Percentiles rank a stretch among this genome's conserved stretches.
phyloP scores from a whole-genome alignment of 1,140 invertebrate species.

The Rhopalosiphum padi region DNA sequence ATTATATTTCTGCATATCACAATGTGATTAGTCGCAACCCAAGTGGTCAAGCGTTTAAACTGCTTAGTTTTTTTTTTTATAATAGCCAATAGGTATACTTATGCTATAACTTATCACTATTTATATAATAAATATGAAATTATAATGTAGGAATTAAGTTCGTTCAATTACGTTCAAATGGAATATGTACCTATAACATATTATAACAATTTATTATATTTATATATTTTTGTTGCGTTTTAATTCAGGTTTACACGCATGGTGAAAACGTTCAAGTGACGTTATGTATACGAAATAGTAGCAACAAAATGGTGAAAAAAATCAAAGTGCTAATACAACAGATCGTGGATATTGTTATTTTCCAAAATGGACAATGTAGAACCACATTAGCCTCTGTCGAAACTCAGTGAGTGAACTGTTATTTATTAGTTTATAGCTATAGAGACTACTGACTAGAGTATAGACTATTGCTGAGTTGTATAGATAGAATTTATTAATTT shows the following conservation, averaged over 20 bases:
- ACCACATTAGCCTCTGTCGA: constrained; percentile 92
- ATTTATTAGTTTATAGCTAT: background rate
- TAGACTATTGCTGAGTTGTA: background rate
- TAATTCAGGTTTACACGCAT: constrained; percentile 88
- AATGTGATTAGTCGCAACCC: background rate
- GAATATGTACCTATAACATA: background rate
- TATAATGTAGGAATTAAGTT: background rate
- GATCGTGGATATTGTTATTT: constrained; percentile 96
- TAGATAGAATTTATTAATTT: background rate
- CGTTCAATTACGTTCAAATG: background rate
- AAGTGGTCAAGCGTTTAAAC: too few species aligned
- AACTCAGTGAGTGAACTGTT: constrained; percentile 76
- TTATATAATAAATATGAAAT: background rate
- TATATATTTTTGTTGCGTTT: background rate
- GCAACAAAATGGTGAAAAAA: constrained; percentile 98
- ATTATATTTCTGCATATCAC: background rate
- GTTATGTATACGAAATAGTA: constrained; percentile 94
- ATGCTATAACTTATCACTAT: background rate
- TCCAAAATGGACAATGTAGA: constrained; percentile 98
- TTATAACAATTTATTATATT: background rate
- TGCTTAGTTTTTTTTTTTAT: background rate
- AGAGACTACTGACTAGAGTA: background rate
- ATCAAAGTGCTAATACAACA: constrained; percentile 92
- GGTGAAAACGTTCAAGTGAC: constrained; percentile 94
- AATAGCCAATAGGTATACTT: background rate